Conservation (phyloP, 2,113 vertebrate species). For the Lepus timidus region DNA sequence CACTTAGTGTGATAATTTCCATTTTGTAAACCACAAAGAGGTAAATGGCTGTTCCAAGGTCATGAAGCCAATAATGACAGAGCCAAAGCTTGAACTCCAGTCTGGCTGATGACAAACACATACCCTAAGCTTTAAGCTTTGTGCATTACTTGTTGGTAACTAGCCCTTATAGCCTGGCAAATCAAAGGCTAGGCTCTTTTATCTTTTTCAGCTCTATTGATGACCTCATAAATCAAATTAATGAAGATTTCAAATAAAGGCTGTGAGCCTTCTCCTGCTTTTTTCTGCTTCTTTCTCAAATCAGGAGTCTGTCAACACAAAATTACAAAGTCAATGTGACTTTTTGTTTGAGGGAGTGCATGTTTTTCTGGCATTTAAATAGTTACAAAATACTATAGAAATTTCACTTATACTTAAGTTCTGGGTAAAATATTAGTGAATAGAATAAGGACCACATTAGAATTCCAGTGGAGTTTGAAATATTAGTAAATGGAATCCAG, state of each 20-base stretch:
- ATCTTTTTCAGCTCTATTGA: neutral
- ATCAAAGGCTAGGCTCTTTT: neutral
- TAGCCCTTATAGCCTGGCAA: neutral
- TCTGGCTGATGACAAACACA: neutral
- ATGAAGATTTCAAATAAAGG: neutral
- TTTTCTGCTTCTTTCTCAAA: neutral
- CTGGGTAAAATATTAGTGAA: constrained; percentile 11
- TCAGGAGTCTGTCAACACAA: neutral
- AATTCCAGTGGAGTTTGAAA: neutral
- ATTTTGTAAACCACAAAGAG: neutral
- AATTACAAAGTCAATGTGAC: neutral
- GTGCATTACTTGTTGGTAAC: neutral
- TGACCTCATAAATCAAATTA: neutral
- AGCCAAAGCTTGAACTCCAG: neutral
- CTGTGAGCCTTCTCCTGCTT: neutral
- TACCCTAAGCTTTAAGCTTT: neutral
- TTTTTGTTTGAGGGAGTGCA: neutral
- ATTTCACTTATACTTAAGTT: neutral
- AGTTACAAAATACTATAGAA: neutral
- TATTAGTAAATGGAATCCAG: neutral
- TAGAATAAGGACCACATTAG: neutral
- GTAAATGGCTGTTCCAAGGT: neutral
- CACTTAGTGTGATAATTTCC: neutral
- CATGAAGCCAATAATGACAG: neutral
- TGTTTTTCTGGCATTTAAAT: constrained; percentile 43